Evolutionary conservation across 1,140 invertebrate genomes (phyloP).

Genomic region (Chrysomallon squamiferum): DNA sequence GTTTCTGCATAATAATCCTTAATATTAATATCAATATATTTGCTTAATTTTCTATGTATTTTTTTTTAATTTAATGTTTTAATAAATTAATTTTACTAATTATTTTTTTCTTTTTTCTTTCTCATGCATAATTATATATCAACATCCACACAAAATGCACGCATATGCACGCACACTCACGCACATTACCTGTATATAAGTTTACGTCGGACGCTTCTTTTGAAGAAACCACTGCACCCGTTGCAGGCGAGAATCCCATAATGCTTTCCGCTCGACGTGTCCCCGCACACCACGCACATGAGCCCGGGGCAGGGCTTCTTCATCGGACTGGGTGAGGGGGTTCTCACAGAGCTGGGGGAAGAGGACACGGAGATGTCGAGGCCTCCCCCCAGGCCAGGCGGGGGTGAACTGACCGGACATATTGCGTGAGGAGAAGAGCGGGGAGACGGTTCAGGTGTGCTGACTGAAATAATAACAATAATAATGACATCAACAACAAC

Average conservation of each 20-base stretch:
- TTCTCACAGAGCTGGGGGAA: background rate
- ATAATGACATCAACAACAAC: too few relatives aligned
- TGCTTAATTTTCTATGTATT: too few relatives aligned
- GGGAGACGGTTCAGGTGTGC: background rate
- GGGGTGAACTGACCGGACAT: slow-evolving; percentile 2
- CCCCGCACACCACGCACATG: slow-evolving; percentile 91
- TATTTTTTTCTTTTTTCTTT: too few relatives aligned
- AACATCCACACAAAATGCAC: background rate
- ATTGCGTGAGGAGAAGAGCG: background rate
- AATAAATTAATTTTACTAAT: too few relatives aligned
- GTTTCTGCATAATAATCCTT: too few relatives aligned
- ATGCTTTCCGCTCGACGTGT: slow-evolving; percentile 96
- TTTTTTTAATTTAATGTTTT: too few relatives aligned
- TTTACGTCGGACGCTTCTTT: slow-evolving; percentile 93
- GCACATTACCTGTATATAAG: slow-evolving; percentile 98
- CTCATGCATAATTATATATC: too few relatives aligned
- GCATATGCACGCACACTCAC: too few relatives aligned
- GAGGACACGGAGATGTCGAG: background rate
- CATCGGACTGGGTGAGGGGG: slow-evolving; percentile 13
- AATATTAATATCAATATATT: too few relatives aligned
- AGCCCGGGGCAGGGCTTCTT: slow-evolving; percentile 58
- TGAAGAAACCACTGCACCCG: slow-evolving; percentile 99
- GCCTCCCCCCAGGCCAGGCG: background rate
- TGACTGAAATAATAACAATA: background rate
- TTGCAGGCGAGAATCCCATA: slow-evolving; percentile 99